These are phyloP conservation scores for Allophyes oxyacanthae DNA, from an alignment of 2,888 invertebrate genomes.

Conservation along the genomic window DNA sequence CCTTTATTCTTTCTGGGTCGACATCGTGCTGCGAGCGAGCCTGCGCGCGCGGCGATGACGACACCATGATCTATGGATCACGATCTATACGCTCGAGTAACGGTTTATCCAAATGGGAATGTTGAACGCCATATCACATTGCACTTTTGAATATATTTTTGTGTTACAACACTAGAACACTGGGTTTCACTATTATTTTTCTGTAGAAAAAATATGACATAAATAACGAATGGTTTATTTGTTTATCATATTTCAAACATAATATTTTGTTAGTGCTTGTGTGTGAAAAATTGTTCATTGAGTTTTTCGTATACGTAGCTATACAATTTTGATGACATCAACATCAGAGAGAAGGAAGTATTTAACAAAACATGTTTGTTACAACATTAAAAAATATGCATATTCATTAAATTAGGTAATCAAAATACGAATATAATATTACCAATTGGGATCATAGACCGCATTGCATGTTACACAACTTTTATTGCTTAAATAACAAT, in stretches of 20 bases:
- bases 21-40: constrained; percentile 83
- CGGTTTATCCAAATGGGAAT: constrained; percentile 54
- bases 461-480: not conserved
- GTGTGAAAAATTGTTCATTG: constrained; percentile 22
- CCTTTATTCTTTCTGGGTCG: constrained; percentile 86
- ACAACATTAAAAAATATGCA: too few species aligned
- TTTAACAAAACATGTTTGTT: too few species aligned
- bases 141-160: constrained; percentile 44
- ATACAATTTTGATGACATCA: not conserved
- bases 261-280: not conserved
- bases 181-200: constrained; percentile 21
- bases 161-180: constrained; percentile 15
- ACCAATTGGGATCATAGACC: too few species aligned
- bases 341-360: too few species aligned
- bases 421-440: too few species aligned
- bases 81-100: constrained; percentile 68
- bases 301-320: constrained; percentile 7
- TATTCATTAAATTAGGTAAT: too few species aligned
- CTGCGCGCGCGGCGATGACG: constrained; percentile 87
- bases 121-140: constrained; percentile 54
- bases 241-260: constrained; percentile 10
- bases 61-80: constrained; percentile 87
- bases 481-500: too few species aligned
- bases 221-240: constrained; percentile 5
- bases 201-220: constrained; percentile 13